A percentile compares a stretch with the other conserved stretches of the same genome.
These are phyloP conservation scores for Metalampra italica DNA, from an alignment of 2,888 invertebrate genomes.

Conservation along the genomic window DNA sequence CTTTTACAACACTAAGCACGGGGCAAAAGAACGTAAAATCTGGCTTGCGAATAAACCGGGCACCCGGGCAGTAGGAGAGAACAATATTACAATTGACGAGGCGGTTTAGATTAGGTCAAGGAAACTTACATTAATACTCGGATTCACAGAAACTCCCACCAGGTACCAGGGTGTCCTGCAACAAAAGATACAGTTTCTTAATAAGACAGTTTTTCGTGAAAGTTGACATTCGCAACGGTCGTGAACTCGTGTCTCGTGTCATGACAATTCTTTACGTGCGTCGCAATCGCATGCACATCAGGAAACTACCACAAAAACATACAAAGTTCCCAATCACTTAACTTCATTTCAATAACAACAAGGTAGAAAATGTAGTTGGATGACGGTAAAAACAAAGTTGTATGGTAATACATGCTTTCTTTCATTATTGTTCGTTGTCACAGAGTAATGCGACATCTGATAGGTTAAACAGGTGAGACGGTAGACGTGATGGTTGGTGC, in stretches of 20 bases:
- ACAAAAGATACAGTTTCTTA: slow-evolving; percentile 1
- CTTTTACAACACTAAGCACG: too few relatives aligned
- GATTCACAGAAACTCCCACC: not conserved
- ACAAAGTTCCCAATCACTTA: not conserved
- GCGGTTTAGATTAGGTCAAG: too few relatives aligned
- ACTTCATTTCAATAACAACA: not conserved
- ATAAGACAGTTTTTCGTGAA: slow-evolving; percentile 33
- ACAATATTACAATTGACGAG: too few relatives aligned
- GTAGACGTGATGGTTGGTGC: slow-evolving; percentile 4
- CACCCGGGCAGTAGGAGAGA: too few relatives aligned
- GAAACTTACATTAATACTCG: not conserved
- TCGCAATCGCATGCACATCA: slow-evolving; percentile 34
- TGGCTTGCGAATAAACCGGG: too few relatives aligned
- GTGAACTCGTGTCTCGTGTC: slow-evolving; percentile 28
- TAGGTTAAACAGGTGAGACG: slow-evolving; percentile 11
- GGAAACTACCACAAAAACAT: slow-evolving; percentile 2
- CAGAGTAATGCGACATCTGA: slow-evolving; percentile 6
- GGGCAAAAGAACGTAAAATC: too few relatives aligned
- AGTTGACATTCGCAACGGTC: slow-evolving; percentile 37
- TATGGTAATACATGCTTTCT: not conserved
- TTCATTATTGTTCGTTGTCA: not conserved
- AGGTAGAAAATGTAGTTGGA: not conserved
- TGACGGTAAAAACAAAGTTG: not conserved
- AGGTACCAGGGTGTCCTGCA: slow-evolving; percentile 1
- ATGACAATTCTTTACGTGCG: slow-evolving; percentile 27